phyloP scores from a whole-genome alignment of 2,113 vertebrate genomes.

The Ammospiza nelsoni region DNA sequence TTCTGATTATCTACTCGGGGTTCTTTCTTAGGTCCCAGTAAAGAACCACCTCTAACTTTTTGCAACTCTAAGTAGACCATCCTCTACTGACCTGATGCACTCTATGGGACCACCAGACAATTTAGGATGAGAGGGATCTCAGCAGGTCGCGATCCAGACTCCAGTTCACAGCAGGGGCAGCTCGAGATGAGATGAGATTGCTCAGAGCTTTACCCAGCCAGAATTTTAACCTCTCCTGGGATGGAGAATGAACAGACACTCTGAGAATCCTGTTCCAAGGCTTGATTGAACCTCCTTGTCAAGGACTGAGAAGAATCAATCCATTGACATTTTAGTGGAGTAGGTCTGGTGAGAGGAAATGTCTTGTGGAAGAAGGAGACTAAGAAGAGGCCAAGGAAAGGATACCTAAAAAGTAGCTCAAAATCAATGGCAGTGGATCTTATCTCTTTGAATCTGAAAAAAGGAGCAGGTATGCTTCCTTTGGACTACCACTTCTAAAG shows the following conservation, averaged over 20 bases:
- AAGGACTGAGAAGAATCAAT: not conserved
- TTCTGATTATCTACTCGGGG: not conserved
- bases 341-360: not conserved
- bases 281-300: not conserved
- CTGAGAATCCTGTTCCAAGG: not conserved
- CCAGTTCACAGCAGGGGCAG: not conserved
- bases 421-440: not conserved
- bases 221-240: not conserved
- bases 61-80: not conserved
- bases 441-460: not conserved
- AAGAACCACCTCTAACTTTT: not conserved
- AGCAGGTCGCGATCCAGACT: rapidly evolving
- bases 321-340: not conserved
- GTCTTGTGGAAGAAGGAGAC: not conserved
- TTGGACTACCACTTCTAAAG: not conserved
- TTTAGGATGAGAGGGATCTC: not conserved
- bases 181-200: not conserved
- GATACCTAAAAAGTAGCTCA: not conserved
- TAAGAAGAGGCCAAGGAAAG: not conserved
- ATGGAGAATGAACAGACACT: not conserved
- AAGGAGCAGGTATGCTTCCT: not conserved
- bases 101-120: not conserved
- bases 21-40: not conserved
- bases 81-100: not conserved
- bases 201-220: not conserved